Base-by-base conservation (phyloP, 1,140 invertebrate species). In the Anoplophora glabripennis region DNA sequence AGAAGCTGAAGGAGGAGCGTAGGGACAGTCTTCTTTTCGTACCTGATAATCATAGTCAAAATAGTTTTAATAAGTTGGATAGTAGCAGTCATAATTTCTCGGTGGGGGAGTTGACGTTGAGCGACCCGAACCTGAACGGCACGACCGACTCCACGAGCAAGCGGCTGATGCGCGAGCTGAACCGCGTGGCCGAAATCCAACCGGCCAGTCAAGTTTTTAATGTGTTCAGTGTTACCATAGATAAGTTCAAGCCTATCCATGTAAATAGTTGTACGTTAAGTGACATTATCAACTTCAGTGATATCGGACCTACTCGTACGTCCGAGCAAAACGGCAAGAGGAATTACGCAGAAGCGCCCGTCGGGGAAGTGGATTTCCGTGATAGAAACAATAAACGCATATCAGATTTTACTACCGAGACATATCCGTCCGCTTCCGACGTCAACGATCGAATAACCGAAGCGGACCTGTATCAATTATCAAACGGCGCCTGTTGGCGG, bases 1-100 rank as follows among this genome's bases (percentile, higher is more conserved):
- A 76, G 57, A 82, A 81, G 66, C 65, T 84, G 28, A 76, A 77
- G 63, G 71, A 74, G 37, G 72, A 74, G 52, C 58, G 73, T 41
- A 66, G 70, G 52, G 74, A 75, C 66, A 75, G 74, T 68, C 63
- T 73, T 51, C 63, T 74, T 46, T 75, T 75, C 65, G 74, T 76
- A 70, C 74, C 74, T 70, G 73, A 72, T 57, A 72, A 63, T 33
- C 54, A 58, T 67, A 71, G 68, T 69, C 60, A 64, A 62, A 68
- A 33, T 41, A 64, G 49, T 38, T 60, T 21, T 38, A 38, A 18
- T 17, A 37, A 21, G 15, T 44, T 42, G 36, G 36, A 28, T 35
- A 41, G 41, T 55, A 62, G 59, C 57, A 41, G 33, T 34, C 42
- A 38, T 64, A 42, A 57, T 45, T n/a, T 41, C 38, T 41, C 15